These are phyloP conservation scores for Drosophila neoperkinsi DNA, from an alignment of 2,888 invertebrate genomes.

Conservation along the genomic window DNA sequence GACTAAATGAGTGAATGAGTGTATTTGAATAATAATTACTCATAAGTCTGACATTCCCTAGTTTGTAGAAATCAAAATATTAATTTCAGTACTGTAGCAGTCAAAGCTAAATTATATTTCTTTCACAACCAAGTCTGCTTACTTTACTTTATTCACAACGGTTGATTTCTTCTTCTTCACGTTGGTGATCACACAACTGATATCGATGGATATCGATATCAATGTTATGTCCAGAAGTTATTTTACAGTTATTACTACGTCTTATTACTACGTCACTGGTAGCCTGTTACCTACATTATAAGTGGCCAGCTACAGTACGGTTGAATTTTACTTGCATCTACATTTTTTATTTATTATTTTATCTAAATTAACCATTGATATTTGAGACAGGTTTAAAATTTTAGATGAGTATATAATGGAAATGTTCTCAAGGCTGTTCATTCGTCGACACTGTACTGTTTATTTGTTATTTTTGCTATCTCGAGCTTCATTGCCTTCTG, in stretches of 20 bases:
- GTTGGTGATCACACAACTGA: background rate
- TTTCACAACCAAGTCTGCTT: background rate
- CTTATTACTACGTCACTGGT: background rate
- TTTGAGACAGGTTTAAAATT: background rate
- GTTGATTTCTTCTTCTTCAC: background rate
- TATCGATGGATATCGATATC: background rate
- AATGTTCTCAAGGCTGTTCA: slow-evolving; percentile 24
- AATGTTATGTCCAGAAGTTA: background rate
- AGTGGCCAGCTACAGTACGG: background rate
- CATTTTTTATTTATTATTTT: accelerated
- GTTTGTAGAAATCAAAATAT: background rate
- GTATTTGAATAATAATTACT: background rate
- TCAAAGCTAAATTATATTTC: background rate
- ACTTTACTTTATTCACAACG: background rate
- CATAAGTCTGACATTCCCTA: background rate
- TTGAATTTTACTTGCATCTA: background rate
- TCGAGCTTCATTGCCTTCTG: slow-evolving; percentile 13
- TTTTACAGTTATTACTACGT: background rate
- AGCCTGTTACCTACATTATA: too few relatives aligned
- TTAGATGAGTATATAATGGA: background rate
- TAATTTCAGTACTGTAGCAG: background rate
- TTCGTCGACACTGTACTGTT: background rate
- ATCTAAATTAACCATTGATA: background rate
- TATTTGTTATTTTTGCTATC: slow-evolving; percentile 12
- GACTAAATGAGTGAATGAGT: background rate